Percentiles rank a stretch among this genome's conserved stretches.
Conservation (phyloP, 2,113 vertebrate species). For the Globicephala melas region DNA sequence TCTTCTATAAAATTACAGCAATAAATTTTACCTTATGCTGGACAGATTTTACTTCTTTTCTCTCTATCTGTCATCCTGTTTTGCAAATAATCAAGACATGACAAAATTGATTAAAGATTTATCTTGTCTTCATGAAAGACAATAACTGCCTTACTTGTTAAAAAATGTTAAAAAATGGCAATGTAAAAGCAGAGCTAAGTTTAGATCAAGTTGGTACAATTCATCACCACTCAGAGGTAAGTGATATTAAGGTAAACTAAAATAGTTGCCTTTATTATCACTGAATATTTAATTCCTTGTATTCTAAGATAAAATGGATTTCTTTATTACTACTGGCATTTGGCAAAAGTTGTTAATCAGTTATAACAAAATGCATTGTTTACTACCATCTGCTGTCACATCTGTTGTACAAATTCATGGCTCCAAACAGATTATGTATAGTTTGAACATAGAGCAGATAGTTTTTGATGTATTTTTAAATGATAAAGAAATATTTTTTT, state of each 20-base stretch:
- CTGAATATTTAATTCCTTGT: slow-evolving; percentile 61
- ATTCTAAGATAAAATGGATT: slow-evolving; percentile 54
- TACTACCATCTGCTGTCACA: slow-evolving; percentile 77
- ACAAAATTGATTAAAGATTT: slow-evolving; percentile 80
- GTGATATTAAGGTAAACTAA: slow-evolving; percentile 33
- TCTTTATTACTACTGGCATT: slow-evolving; percentile 73
- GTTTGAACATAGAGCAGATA: slow-evolving; percentile 61
- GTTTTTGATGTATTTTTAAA: slow-evolving; percentile 29
- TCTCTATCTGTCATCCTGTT: slow-evolving; percentile 71
- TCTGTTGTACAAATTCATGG: slow-evolving; percentile 66
- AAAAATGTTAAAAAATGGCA: neutral
- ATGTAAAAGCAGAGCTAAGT: neutral
- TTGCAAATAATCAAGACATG: slow-evolving; percentile 66
- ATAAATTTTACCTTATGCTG: slow-evolving; percentile 77
- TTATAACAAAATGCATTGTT: slow-evolving; percentile 75
- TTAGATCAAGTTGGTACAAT: neutral
- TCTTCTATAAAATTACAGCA: slow-evolving; percentile 77
- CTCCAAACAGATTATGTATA: slow-evolving; percentile 65
- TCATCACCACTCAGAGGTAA: slow-evolving; percentile 1
- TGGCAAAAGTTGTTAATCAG: slow-evolving; percentile 73
- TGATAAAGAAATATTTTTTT: neutral
- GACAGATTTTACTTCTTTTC: slow-evolving; percentile 77
- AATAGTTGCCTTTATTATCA: slow-evolving; percentile 50
- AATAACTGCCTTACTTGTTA: slow-evolving; percentile 49
- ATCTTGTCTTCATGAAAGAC: slow-evolving; percentile 62